Base-by-base conservation (phyloP, 2,797 vertebrate genomes). In the Bradypodion ventrale region DNA sequence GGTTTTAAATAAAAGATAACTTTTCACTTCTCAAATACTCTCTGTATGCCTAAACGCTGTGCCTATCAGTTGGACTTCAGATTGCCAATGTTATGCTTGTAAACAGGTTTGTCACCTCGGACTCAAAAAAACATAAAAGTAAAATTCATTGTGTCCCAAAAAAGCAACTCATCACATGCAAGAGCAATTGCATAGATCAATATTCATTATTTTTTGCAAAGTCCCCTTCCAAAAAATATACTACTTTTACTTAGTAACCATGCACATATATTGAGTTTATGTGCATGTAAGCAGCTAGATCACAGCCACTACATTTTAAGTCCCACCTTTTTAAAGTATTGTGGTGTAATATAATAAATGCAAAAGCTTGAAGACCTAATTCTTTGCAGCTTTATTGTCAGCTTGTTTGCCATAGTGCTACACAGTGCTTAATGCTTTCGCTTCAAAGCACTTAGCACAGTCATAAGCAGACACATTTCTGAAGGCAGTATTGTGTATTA, bases 71-170 rank as follows among this genome's bases (percentile, higher is more conserved):
- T 77, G 75, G 52, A 69, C 25, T 44, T 25, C 59, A 37, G 37
- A 63, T 32, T 63, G 37, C 7, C 9, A 44, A 65, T 46, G 25
- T 40, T 70, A 70, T 27, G 12, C 25, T 75, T 68, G 25, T 56
- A 80, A 84, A 69, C 25, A 59, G n/a, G 52, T 56, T 74, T 63
- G 32, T 40, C 35, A 16, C 62, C 21, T 78, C 40, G 62, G 25
- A 19, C 16, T 74, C 21, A 19, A 10, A 7, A n/a, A 52, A 52
- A 23, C 21, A 29, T 21, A 23, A 8, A 75, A 75, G 40, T 60
- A 49, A 66, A 75, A 75, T 85, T 66, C 56, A 80, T 21, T 68
- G 13, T 80, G 73, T 80, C 25, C 62, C 70, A 80, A 76, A 76
- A 62, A 75, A 62, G 7, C 21, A 19, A 76, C 3, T n/a, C 70